Percentiles rank a stretch among this genome's conserved stretches.
Evolutionary conservation across 2,797 vertebrate genomes (phyloP).

Genomic region (Anguilla obscura): DNA sequence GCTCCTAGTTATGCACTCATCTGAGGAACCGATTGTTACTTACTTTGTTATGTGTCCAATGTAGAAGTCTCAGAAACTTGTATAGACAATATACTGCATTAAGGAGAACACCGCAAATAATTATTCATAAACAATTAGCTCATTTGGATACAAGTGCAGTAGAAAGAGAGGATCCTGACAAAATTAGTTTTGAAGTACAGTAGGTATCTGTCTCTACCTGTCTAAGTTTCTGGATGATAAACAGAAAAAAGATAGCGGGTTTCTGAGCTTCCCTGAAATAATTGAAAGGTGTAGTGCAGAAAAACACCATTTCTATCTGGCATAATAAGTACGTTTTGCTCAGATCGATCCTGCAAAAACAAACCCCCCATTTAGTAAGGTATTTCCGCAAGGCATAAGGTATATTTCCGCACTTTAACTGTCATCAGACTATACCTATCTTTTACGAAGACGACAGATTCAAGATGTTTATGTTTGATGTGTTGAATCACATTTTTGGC

Average conservation of each 20-base stretch:
- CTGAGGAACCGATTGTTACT: not conserved
- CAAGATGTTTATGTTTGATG: not conserved
- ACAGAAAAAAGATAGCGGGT: not conserved
- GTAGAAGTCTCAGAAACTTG: too few species aligned
- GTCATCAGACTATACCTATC: not conserved
- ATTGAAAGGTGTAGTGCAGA: not conserved
- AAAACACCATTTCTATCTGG: not conserved
- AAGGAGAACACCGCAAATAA: not conserved
- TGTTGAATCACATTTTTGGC: not conserved
- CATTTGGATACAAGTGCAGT: not conserved
- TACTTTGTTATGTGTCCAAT: not conserved
- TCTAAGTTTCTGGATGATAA: not conserved
- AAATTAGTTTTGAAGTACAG: not conserved
- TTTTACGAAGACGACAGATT: not conserved
- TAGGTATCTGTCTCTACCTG: not conserved
- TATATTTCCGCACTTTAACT: not conserved
- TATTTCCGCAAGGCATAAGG: not conserved
- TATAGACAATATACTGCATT: too few species aligned
- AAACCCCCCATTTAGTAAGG: not conserved
- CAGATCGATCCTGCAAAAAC: not conserved
- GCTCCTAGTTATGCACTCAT: not conserved
- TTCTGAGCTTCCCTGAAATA: not conserved
- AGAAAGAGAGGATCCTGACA: not conserved
- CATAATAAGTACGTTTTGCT: not conserved
- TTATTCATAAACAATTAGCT: not conserved